Base-by-base conservation (phyloP, 2,888 invertebrate genomes). In the Sympetrum striolatum region DNA sequence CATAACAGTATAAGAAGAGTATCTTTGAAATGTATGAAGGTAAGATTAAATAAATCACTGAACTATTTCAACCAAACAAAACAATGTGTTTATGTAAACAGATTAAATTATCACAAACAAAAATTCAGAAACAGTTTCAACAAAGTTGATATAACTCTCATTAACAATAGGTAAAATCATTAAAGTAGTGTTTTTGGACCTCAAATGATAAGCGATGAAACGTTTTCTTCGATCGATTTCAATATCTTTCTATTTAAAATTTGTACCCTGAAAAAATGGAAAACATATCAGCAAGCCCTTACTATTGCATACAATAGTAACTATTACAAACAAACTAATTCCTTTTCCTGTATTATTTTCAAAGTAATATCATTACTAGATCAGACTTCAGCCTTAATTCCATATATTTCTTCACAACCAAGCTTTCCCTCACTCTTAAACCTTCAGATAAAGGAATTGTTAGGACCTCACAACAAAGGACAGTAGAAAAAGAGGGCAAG, bases 321-420 rank as follows among this genome's bases (percentile, higher is more conserved):
- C 31, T 8, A 86, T 22, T 14, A 37, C 35, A 86, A 64, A 37
- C n/a, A 37, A 58, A 58, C 53, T 58, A 64, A 60, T 86, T n/a
- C 22, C 35, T 58, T 35, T 37, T 37, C 37, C 60, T 64, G 35
- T 18, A 53, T 18, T 8, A 53, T 60, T 31, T 64, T n/a, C 35
- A 22, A n/a, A 37, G 35, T 22, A 86, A 22, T 60, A 60, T 39
- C 37, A 60, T 39, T 86, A 22, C 60, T 60, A 37, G 60, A 53
- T 86, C 60, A 58, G 35, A 86, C 86, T 60, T 86, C 60, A 86
- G 86, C 86, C 86, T 86, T 86, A 31, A 60, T 64, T 86, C 86
- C 86, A 60, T 53, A 58, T 8, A 64, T 35, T 39, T 86, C 73
- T 60, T 64, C 86, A 86, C 64, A 86, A 86, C 60, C 86, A 86